Evolutionary conservation across 1,140 invertebrate species (phyloP).

Genomic region (Trissolcus basalis): DNA sequence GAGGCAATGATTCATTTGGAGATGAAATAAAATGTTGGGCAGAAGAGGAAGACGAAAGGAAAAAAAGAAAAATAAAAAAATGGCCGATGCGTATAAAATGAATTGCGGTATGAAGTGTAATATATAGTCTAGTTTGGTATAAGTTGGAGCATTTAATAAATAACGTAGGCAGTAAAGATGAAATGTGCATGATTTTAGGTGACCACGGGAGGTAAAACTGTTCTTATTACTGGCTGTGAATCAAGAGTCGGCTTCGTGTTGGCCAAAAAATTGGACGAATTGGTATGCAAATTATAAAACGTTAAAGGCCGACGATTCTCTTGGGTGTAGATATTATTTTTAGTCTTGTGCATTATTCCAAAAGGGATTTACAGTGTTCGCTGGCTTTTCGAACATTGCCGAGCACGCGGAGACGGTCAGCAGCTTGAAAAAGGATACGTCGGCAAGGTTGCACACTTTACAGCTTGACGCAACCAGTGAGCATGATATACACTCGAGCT

Average conservation of each 20-base stretch:
- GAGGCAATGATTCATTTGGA: too few relatives aligned
- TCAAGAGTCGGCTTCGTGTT: constrained; percentile 85
- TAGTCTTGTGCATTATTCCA: constrained; percentile 44
- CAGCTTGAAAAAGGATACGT: constrained; percentile 84
- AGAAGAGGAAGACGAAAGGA: too few relatives aligned
- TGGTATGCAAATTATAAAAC: constrained; percentile 72
- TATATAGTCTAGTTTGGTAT: too few relatives aligned
- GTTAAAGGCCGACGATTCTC: constrained; percentile 7
- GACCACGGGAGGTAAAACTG: constrained; percentile 85
- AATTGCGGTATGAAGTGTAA: too few relatives aligned
- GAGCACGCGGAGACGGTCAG: constrained; percentile 81
- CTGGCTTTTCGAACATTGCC: constrained; percentile 82
- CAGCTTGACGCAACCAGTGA: constrained; percentile 86
- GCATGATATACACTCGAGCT: constrained; percentile 82
- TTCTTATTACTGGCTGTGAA: constrained; percentile 91
- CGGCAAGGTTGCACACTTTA: constrained; percentile 83
- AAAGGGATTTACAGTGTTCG: constrained; percentile 87
- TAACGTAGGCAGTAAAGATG: neutral
- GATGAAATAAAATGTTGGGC: too few relatives aligned
- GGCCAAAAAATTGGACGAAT: constrained; percentile 84
- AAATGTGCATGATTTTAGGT: constrained; percentile 76
- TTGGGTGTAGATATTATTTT: constrained; percentile 15
- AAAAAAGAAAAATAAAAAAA: too few relatives aligned
- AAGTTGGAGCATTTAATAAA: neutral
- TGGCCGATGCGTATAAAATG: too few relatives aligned